Conservation (phyloP, 92 coral and sea anemone species). For the Epizoanthus scotinus region DNA sequence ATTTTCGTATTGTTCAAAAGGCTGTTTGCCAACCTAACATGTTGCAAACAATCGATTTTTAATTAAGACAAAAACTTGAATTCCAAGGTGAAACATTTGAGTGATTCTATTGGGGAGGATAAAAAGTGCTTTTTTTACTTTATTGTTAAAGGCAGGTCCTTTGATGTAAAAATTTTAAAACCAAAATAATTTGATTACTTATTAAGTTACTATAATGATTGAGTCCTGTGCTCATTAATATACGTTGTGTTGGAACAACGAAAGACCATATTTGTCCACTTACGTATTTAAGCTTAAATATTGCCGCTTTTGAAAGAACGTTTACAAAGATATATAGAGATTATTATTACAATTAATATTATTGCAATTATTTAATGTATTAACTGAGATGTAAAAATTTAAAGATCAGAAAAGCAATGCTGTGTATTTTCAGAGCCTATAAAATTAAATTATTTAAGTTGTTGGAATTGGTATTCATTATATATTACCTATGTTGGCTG, state of each 20-base stretch:
- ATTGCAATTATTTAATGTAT: slow-evolving; percentile 5
- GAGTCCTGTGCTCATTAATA: not conserved
- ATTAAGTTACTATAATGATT: not conserved
- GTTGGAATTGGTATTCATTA: no score
- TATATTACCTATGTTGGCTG: no score
- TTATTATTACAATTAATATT: not conserved
- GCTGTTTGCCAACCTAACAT: no score
- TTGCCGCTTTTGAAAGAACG: not conserved
- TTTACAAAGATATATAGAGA: not conserved
- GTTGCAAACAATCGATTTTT: no score
- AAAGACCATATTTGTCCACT: not conserved
- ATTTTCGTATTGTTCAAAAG: no score
- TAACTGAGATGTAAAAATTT: not conserved
- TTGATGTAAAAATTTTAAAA: not conserved
- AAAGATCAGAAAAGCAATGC: not conserved
- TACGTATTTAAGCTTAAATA: not conserved
- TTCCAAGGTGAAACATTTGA: not conserved
- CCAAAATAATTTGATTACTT: not conserved
- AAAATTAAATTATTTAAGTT: slow-evolving; percentile 13
- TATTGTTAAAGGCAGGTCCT: slow-evolving; percentile 38
- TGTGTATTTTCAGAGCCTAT: slow-evolving; percentile 19
- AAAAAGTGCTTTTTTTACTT: not conserved
- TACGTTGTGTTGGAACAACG: not conserved
- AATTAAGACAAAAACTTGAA: no score
- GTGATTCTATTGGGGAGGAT: not conserved